Conservation (phyloP, 2,113 vertebrate species). For the Odontesthes bonariensis region DNA sequence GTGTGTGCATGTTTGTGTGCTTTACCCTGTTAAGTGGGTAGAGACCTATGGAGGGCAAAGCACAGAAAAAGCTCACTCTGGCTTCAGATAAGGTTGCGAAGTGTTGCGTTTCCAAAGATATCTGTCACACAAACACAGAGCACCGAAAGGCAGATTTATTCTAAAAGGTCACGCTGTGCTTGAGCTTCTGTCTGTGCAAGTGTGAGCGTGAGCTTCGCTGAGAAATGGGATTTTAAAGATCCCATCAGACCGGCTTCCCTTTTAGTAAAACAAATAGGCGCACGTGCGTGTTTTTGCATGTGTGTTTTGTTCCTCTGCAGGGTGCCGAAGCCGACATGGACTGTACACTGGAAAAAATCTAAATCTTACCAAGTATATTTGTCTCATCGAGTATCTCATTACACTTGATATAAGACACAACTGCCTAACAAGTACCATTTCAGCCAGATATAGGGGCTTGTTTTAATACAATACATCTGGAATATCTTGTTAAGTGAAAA, state of each 20-base stretch:
- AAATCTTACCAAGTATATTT: too few relatives aligned
- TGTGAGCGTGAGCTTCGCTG: constrained; percentile 3
- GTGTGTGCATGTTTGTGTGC: constrained; percentile 38
- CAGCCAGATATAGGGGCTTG: too few relatives aligned
- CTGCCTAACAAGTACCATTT: too few relatives aligned
- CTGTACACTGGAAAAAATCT: too few relatives aligned
- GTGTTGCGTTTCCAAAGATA: constrained; percentile 66
- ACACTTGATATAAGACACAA: too few relatives aligned
- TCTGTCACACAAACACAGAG: constrained; percentile 62
- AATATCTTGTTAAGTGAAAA: too few relatives aligned
- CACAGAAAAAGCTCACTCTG: constrained; percentile 29
- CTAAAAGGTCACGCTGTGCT: constrained; percentile 64
- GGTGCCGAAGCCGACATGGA: neutral
- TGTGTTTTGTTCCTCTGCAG: constrained; percentile 27
- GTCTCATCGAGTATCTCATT: too few relatives aligned
- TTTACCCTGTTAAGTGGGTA: constrained; percentile 73
- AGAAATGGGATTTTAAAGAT: constrained; percentile 41
- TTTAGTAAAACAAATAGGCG: constrained; percentile 11
- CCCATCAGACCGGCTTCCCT: constrained; percentile 28
- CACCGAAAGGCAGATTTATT: constrained; percentile 59
- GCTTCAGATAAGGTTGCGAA: constrained; percentile 65
- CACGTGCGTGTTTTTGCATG: neutral
- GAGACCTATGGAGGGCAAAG: constrained; percentile 53
- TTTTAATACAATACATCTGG: too few relatives aligned
- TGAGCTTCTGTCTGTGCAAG: constrained; percentile 22